These are phyloP conservation scores for Gallirallus australis DNA, from an alignment of 2,797 vertebrate species.

Conservation along the genomic window DNA sequence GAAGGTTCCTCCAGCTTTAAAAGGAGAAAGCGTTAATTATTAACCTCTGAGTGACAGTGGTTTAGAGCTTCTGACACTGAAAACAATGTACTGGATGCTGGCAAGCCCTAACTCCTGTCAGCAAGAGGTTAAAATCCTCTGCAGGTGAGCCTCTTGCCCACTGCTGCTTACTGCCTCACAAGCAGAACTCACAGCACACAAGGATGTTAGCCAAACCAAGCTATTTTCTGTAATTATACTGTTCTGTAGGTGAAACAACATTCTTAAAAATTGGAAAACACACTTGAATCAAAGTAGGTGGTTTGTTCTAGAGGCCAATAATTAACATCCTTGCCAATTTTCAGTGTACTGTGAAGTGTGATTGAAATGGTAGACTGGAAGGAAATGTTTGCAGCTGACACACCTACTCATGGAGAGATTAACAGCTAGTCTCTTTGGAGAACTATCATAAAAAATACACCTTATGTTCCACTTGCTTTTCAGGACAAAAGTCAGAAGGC, in stretches of 20 bases:
- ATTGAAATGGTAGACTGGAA: slow-evolving; percentile 77
- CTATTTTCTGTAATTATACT: slow-evolving; percentile 76
- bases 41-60: slow-evolving; percentile 61
- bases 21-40: slow-evolving; percentile 54
- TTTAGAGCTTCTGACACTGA: slow-evolving; percentile 40
- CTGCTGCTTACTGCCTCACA: slow-evolving; percentile 35
- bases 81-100: slow-evolving; percentile 44
- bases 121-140: slow-evolving; percentile 63
- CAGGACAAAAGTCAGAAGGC: slow-evolving; percentile 67
- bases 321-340: slow-evolving; percentile 78
- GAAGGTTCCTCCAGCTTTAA: slow-evolving; percentile 13
- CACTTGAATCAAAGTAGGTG: slow-evolving; percentile 70
- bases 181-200: slow-evolving; percentile 52
- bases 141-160: slow-evolving; percentile 40
- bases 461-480: slow-evolving; percentile 51
- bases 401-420: slow-evolving; percentile 72
- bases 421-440: slow-evolving; percentile 69
- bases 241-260: slow-evolving; percentile 69
- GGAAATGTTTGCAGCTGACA: slow-evolving; percentile 77
- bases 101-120: slow-evolving; percentile 41
- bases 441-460: slow-evolving; percentile 70
- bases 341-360: slow-evolving; percentile 77
- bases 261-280: slow-evolving; percentile 72
- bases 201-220: slow-evolving; percentile 67
- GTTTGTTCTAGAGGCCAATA: slow-evolving; percentile 74